Conservation (phyloP, 2,888 invertebrate species). For the Ennomos erosarius region DNA sequence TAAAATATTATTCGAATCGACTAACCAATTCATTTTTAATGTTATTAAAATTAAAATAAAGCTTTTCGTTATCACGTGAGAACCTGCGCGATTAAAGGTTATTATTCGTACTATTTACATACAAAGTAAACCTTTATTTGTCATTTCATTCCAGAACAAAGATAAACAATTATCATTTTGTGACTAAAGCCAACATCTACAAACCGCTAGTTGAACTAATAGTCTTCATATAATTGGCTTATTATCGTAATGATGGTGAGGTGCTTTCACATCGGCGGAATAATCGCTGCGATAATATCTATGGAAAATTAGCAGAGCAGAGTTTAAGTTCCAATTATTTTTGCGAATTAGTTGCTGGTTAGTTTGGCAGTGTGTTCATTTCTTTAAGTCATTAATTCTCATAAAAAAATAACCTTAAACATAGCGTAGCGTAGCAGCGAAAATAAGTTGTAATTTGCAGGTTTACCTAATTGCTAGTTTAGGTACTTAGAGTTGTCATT, state of each 20-base stretch:
- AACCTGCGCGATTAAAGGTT: no score
- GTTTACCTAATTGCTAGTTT: no score
- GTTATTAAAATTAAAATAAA: no score
- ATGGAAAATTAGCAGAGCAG: constrained; percentile 21
- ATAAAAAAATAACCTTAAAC: no score
- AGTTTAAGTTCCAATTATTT: constrained; percentile 25
- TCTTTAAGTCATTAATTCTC: no score
- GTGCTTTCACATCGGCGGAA: constrained; percentile 46
- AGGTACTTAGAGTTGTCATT: no score
- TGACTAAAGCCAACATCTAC: constrained; percentile 45
- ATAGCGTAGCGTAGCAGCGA: no score
- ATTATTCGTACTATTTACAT: no score
- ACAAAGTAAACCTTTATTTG: background rate
- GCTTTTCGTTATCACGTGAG: no score
- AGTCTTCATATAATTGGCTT: constrained; percentile 52
- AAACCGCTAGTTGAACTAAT: constrained; percentile 61
- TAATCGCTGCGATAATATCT: constrained; percentile 25
- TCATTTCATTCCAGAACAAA: background rate
- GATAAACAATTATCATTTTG: constrained; percentile 44
- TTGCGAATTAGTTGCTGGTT: constrained; percentile 16
- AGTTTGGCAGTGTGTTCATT: no score
- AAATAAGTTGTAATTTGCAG: no score
- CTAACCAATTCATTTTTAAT: no score
- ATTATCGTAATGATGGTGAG: constrained; percentile 58
- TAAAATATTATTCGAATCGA: background rate